These are phyloP conservation scores for Apostichopus californicus DNA, from an alignment of 35 echinoderm and acorn worm genomes.

Conservation along the genomic window DNA sequence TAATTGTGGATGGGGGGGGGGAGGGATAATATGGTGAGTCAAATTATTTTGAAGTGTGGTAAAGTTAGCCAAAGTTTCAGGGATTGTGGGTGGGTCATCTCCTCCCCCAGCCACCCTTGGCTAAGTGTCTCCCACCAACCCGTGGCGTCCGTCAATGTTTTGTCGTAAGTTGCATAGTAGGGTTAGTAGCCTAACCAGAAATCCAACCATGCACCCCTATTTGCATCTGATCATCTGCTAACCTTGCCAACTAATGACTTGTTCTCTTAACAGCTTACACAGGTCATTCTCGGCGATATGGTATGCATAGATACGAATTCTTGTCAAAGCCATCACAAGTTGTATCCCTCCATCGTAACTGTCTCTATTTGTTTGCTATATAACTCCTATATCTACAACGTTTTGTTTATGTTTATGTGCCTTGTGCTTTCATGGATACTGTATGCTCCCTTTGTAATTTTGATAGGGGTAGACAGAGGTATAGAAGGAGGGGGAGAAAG, in stretches of 20 bases:
- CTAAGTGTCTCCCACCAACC: too few relatives aligned
- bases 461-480: neutral
- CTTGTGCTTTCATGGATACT: neutral
- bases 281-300: conserved; percentile 29
- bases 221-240: neutral
- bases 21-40: too few relatives aligned
- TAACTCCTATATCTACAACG: neutral
- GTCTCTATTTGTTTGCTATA: neutral
- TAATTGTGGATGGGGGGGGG: too few relatives aligned
- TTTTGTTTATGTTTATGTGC: neutral
- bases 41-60: too few relatives aligned
- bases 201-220: neutral
- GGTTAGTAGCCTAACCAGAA: too few relatives aligned
- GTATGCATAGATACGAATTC: neutral
- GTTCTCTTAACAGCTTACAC: conserved; percentile 24
- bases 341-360: neutral
- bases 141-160: too few relatives aligned
- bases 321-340: neutral
- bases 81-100: too few relatives aligned
- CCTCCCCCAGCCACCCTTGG: too few relatives aligned
- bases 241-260: neutral
- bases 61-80: too few relatives aligned
- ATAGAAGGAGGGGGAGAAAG: too few relatives aligned
- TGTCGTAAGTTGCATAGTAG: too few relatives aligned
- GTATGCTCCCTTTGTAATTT: neutral